Percentiles rank a stretch among this genome's conserved stretches.
Conservation (phyloP, 2,113 vertebrate species). For the Serinus canaria region DNA sequence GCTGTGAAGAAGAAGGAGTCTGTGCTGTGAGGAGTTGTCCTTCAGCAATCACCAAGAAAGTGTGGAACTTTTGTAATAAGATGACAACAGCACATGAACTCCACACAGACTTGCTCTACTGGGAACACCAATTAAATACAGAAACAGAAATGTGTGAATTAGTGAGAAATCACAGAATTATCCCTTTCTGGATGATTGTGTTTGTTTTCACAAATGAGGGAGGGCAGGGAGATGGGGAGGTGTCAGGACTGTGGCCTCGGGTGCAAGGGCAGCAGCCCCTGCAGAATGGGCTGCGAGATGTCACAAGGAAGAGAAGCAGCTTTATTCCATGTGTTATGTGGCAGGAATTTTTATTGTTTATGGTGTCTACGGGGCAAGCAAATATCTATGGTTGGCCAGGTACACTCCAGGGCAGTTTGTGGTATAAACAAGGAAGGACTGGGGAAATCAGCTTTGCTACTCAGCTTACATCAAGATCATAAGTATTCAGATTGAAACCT, state of each 20-base stretch:
- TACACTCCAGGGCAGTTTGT: not conserved
- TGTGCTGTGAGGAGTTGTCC: too few species aligned
- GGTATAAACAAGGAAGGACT: not conserved
- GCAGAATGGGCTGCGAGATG: not conserved
- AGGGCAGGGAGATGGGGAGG: not conserved
- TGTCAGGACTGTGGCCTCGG: accelerated
- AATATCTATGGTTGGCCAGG: not conserved
- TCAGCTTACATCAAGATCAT: not conserved
- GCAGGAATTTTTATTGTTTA: not conserved
- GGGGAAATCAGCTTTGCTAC: not conserved
- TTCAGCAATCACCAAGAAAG: too few species aligned
- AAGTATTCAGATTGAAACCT: not conserved
- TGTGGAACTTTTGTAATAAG: too few species aligned
- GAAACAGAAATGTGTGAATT: not conserved
- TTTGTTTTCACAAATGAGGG: not conserved
- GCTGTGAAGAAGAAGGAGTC: too few species aligned
- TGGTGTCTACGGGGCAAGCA: not conserved
- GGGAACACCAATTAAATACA: not conserved
- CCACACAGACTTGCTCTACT: not conserved
- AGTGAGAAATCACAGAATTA: not conserved
- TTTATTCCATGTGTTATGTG: not conserved
- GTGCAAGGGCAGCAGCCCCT: accelerated
- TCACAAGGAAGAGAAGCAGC: not conserved
- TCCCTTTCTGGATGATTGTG: not conserved
- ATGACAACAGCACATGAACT: accelerated